phyloP scores from a whole-genome alignment of 2,797 vertebrate species.

The Crocodylus rhombifer region DNA sequence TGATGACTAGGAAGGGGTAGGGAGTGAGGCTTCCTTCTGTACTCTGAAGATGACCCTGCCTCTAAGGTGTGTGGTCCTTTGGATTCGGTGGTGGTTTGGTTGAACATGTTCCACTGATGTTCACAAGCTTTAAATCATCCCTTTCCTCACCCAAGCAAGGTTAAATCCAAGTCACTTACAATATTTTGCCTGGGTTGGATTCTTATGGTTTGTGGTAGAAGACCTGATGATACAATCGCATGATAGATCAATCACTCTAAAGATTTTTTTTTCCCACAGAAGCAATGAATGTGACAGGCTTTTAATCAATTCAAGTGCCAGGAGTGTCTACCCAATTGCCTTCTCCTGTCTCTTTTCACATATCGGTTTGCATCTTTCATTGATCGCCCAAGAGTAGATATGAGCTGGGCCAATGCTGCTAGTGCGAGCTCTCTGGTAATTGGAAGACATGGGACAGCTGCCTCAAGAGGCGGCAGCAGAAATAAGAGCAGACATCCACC shows the following conservation, averaged over 20 bases:
- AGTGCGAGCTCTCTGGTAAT: not conserved
- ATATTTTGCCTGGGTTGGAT: slow-evolving; percentile 65
- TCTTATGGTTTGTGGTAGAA: slow-evolving; percentile 56
- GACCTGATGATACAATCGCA: slow-evolving; percentile 77
- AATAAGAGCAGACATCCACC: not conserved
- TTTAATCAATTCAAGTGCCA: slow-evolving; percentile 72
- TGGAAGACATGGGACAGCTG: not conserved
- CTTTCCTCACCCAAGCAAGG: slow-evolving; percentile 64
- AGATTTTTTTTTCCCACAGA: slow-evolving; percentile 59
- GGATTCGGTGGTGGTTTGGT: slow-evolving; percentile 15
- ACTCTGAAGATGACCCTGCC: not conserved
- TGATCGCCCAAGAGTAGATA: slow-evolving; percentile 11
- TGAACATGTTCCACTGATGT: slow-evolving; percentile 43
- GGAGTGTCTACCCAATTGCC: slow-evolving; percentile 59
- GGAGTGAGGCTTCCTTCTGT: slow-evolving; percentile 25
- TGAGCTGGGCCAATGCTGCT: slow-evolving; percentile 16
- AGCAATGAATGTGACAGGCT: slow-evolving; percentile 74
- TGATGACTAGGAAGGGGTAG: not conserved
- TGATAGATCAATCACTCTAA: slow-evolving; percentile 69
- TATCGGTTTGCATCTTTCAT: slow-evolving; percentile 18
- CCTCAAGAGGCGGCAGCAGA: not conserved
- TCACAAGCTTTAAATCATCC: slow-evolving; percentile 28
- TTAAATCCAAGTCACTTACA: slow-evolving; percentile 73
- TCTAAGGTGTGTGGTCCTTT: not conserved
- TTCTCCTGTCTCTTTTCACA: slow-evolving; percentile 61